Conservation (phyloP, 2,113 vertebrate species). For the Sander vitreus region DNA sequence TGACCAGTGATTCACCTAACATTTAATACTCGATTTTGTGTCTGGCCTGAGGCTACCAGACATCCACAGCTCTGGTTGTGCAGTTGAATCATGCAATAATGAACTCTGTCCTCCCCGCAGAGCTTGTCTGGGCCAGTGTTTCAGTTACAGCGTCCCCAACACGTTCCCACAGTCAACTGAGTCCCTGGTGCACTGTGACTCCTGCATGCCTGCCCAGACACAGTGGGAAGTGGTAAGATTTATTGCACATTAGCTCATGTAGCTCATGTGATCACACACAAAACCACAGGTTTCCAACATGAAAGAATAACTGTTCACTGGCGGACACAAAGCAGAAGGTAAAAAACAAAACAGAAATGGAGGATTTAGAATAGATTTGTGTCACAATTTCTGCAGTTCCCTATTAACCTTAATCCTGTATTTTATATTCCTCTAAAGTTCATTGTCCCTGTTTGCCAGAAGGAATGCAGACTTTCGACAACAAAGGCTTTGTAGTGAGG, state of each 20-base stretch:
- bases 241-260: constrained; percentile 54
- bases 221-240: constrained; percentile 99
- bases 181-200: constrained; percentile 98
- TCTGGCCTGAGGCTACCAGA: constrained; percentile 3
- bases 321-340: constrained; percentile 1
- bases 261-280: constrained; percentile 34
- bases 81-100: constrained; percentile 34
- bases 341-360: neutral
- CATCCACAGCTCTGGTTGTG: constrained; percentile 5
- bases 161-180: constrained; percentile 98
- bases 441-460: constrained; percentile 52
- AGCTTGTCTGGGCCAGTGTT: constrained; percentile 98
- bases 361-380: constrained; percentile 9
- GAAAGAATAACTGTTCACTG: constrained; percentile 26
- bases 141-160: constrained; percentile 99
- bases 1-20: neutral
- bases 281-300: constrained; percentile 54
- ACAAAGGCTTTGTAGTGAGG: constrained; percentile 70
- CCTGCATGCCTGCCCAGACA: constrained; percentile 97
- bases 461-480: constrained; percentile 64
- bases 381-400: constrained; percentile 3
- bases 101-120: constrained; percentile 78
- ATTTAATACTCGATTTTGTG: neutral
- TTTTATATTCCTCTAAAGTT: constrained; percentile 42
- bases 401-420: constrained; percentile 1